Evolutionary conservation across 2,113 vertebrate species (phyloP).

Genomic region (Oryzias celebensis): DNA sequence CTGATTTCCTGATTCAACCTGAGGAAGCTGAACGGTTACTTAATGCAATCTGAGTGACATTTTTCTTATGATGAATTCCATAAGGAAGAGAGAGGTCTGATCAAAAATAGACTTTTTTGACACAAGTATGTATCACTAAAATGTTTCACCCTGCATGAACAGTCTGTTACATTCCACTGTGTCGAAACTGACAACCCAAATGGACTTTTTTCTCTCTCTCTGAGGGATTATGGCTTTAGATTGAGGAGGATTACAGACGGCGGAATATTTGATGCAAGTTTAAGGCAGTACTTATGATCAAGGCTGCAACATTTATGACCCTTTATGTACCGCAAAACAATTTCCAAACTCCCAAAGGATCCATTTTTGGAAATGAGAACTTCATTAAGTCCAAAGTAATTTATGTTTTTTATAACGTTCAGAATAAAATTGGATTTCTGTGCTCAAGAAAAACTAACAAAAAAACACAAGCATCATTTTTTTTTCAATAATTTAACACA

Average conservation of each 20-base stretch:
- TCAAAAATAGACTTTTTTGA: too few species aligned
- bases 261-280: slow-evolving; percentile 48
- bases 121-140: not conserved
- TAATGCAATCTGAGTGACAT: slow-evolving; percentile 7
- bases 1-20: not conserved
- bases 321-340: not conserved
- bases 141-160: not conserved
- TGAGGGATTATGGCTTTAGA: slow-evolving; percentile 49
- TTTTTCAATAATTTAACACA: too few species aligned
- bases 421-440: too few species aligned
- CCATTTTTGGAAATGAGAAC: not conserved
- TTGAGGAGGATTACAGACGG: slow-evolving; percentile 43
- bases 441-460: too few species aligned
- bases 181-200: slow-evolving; percentile 10
- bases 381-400: too few species aligned
- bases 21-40: slow-evolving; percentile 17
- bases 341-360: not conserved
- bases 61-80: not conserved
- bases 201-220: slow-evolving; percentile 4
- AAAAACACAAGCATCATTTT: too few species aligned
- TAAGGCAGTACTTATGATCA: slow-evolving; percentile 13
- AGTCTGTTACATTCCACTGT: not conserved
- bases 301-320: slow-evolving; percentile 11
- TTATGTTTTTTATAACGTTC: too few species aligned
- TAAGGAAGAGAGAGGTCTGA: too few species aligned